These are phyloP conservation scores for Ianthella basta DNA, from an alignment of 37 sponge, comb jelly and placozoan species.

Conservation along the genomic window DNA sequence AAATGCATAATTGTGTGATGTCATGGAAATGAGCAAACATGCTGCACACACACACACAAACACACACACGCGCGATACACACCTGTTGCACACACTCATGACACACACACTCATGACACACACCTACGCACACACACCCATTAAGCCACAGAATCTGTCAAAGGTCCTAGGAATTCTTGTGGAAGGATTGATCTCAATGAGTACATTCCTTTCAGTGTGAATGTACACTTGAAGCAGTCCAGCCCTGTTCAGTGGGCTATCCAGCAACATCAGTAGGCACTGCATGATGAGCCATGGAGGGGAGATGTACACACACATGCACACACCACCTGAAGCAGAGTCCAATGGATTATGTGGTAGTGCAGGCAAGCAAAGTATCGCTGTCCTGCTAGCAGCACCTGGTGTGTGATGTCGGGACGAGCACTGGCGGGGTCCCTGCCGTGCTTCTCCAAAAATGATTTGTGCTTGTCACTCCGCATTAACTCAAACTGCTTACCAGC, in stretches of 20 bases:
- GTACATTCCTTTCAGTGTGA: slow-evolving; percentile 94
- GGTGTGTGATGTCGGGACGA: slow-evolving; percentile 97
- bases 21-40: background rate
- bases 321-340: background rate
- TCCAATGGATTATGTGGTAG: no score
- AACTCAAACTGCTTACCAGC: slow-evolving; percentile 91
- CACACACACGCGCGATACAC: background rate
- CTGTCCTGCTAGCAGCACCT: slow-evolving; percentile 30
- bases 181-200: slow-evolving; percentile 96
- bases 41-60: background rate
- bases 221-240: slow-evolving; percentile 96
- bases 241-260: slow-evolving; percentile 97
- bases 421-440: slow-evolving; percentile 79
- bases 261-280: slow-evolving; percentile 98
- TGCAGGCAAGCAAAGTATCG: background rate
- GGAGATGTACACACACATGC: background rate
- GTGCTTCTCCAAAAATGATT: slow-evolving; percentile 62
- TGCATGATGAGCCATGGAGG: slow-evolving; percentile 5
- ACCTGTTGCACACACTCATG: no score
- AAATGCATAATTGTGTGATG: background rate
- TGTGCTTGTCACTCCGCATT: slow-evolving; percentile 88
- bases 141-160: slow-evolving; percentile 96
- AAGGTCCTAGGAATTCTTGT: slow-evolving; percentile 97
- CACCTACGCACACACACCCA: slow-evolving; percentile 67
- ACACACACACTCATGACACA: no score